phyloP scores from a whole-genome alignment of 2,797 vertebrate species.

The Leptoclinus maculatus region DNA sequence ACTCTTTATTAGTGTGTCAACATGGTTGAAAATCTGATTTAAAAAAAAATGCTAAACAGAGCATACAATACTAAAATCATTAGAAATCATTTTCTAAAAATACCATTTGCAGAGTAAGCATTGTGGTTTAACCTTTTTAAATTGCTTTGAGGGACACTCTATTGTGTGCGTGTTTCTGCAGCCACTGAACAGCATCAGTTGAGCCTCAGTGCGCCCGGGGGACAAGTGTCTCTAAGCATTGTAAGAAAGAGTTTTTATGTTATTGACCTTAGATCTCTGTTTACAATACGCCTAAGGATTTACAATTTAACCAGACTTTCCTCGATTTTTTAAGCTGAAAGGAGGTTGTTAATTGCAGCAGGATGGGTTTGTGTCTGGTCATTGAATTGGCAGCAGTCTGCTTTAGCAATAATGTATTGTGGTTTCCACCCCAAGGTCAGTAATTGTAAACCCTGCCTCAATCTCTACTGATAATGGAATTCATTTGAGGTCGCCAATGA shows the following conservation, averaged over 20 bases:
- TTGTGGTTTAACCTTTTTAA: background rate
- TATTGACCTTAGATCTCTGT: constrained; percentile 37
- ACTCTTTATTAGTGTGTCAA: background rate
- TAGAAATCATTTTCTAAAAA: background rate
- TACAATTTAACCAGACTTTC: constrained; percentile 18
- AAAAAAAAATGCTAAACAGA: background rate
- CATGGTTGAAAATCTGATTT: background rate
- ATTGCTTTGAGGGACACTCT: background rate
- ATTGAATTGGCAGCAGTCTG: constrained; percentile 38
- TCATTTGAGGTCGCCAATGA: constrained; percentile 62
- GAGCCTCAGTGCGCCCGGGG: background rate
- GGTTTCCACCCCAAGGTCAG: constrained; percentile 47
- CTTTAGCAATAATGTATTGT: constrained; percentile 24
- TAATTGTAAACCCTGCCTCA: constrained; percentile 41
- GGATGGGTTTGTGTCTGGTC: constrained; percentile 22
- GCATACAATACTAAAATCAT: too few species aligned
- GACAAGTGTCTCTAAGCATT: background rate
- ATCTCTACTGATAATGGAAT: constrained; percentile 59
- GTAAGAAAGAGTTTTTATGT: background rate
- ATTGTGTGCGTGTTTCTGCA: background rate
- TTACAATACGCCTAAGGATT: constrained; percentile 20
- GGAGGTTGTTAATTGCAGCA: constrained; percentile 25
- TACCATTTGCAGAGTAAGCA: background rate
- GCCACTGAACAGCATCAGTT: background rate
- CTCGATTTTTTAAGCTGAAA: constrained; percentile 13